Evolutionary conservation across 2,113 vertebrate genomes (phyloP).

Genomic region (Saccopteryx leptura): DNA sequence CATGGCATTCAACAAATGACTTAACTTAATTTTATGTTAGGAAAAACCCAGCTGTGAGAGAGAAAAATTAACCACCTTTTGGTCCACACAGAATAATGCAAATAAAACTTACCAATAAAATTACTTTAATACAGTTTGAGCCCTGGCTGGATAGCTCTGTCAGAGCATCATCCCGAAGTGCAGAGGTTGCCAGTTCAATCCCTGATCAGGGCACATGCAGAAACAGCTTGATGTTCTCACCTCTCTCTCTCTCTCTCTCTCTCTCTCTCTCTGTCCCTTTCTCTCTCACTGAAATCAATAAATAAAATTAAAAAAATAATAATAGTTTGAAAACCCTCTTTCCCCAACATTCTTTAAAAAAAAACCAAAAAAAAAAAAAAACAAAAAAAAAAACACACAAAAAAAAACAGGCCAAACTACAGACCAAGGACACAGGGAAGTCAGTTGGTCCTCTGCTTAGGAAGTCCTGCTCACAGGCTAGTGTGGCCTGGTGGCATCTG

Average conservation of each 20-base stretch:
- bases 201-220: too few relatives aligned
- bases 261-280: too few relatives aligned
- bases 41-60: not conserved
- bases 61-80: not conserved
- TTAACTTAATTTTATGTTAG: not conserved
- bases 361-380: not conserved
- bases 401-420: not conserved
- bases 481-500: not conserved
- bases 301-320: not conserved
- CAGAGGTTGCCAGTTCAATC: too few relatives aligned
- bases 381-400: conserved; percentile 2
- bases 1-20: not conserved
- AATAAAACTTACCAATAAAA: not conserved
- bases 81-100: not conserved
- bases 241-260: too few relatives aligned
- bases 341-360: conserved; percentile 1
- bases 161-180: too few relatives aligned
- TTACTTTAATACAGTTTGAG: not conserved
- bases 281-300: too few relatives aligned
- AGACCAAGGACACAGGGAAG: not conserved
- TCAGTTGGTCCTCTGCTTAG: too few relatives aligned
- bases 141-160: too few relatives aligned
- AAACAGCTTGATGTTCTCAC: too few relatives aligned
- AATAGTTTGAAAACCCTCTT: not conserved
- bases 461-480: not conserved